A percentile compares a stretch with the other conserved stretches of the same genome.
Conservation (phyloP, 2,888 invertebrate genomes). For the Eutolmus rufibarbis region DNA sequence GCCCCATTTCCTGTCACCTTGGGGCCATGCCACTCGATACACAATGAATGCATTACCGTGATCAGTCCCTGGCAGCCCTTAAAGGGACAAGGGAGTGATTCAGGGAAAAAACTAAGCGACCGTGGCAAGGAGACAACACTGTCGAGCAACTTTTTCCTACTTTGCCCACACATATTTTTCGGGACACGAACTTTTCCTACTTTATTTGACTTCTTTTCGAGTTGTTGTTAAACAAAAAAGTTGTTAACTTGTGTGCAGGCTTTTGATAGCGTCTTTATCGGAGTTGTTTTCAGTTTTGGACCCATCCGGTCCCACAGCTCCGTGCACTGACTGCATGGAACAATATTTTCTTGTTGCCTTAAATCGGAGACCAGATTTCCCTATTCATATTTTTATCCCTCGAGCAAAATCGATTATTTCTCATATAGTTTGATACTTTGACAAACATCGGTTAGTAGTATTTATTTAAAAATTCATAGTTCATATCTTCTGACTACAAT, state of each 20-base stretch:
- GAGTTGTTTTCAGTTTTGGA: background rate
- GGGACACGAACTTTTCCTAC: background rate
- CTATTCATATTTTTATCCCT: background rate
- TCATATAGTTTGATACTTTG: background rate
- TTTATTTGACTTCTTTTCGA: constrained; percentile 12
- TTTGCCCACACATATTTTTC: background rate
- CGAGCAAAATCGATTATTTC: background rate
- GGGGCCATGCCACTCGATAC: background rate
- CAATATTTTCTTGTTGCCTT: background rate
- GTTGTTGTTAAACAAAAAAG: constrained; percentile 13
- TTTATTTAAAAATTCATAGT: background rate
- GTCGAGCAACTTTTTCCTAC: background rate
- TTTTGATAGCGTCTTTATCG: constrained; percentile 13
- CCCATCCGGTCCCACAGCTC: background rate
- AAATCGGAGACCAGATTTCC: background rate
- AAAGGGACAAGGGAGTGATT: background rate
- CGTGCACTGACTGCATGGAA: background rate
- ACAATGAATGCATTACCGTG: background rate
- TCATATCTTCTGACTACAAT: background rate
- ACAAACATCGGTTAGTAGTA: background rate
- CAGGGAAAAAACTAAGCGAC: background rate
- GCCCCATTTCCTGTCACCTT: background rate
- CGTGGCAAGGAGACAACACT: background rate
- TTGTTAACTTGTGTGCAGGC: background rate
- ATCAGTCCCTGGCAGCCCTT: background rate